phyloP scores from a whole-genome alignment of 1,140 invertebrate genomes.

The Caenorhabditis brenneri region DNA sequence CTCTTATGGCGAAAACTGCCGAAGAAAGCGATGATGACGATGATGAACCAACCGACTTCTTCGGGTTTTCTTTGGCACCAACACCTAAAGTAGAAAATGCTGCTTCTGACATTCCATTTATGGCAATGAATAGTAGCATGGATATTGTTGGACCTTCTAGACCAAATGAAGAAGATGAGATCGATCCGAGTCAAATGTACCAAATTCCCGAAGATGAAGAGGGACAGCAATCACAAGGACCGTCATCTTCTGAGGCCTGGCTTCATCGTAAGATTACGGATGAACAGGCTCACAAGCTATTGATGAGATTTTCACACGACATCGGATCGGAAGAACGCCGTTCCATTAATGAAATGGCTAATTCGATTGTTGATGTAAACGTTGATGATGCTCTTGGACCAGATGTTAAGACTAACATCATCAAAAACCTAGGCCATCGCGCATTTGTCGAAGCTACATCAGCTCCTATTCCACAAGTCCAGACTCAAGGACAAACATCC shows the following conservation, averaged over 20 bases:
- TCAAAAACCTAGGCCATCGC: slow-evolving; percentile 60
- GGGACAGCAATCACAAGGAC: background rate
- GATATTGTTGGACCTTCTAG: background rate
- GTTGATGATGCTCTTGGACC: slow-evolving; percentile 57
- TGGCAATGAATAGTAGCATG: slow-evolving; percentile 22
- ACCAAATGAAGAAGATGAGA: background rate
- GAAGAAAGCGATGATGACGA: slow-evolving; percentile 20
- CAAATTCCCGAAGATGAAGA: slow-evolving; percentile 1
- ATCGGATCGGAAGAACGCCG: slow-evolving; percentile 3
- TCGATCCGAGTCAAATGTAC: slow-evolving; percentile 9
- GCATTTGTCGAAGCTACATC: slow-evolving; percentile 48
- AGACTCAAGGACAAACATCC: slow-evolving; percentile 57
- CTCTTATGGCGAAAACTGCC: too few species aligned
- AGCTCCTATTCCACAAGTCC: slow-evolving; percentile 57
- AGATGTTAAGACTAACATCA: slow-evolving; percentile 61
- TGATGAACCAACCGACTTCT: background rate
- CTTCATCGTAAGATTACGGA: slow-evolving; percentile 6
- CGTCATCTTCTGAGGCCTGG: background rate
- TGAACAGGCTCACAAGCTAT: slow-evolving; percentile 9
- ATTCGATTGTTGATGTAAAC: slow-evolving; percentile 23
- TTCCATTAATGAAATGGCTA: slow-evolving; percentile 16
- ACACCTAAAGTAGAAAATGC: background rate
- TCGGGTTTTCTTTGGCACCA: background rate
- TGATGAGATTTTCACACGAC: slow-evolving; percentile 16
- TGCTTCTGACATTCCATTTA: background rate